Evolutionary conservation across 2,888 invertebrate genomes (phyloP).

Genomic region (Hesperia comma): DNA sequence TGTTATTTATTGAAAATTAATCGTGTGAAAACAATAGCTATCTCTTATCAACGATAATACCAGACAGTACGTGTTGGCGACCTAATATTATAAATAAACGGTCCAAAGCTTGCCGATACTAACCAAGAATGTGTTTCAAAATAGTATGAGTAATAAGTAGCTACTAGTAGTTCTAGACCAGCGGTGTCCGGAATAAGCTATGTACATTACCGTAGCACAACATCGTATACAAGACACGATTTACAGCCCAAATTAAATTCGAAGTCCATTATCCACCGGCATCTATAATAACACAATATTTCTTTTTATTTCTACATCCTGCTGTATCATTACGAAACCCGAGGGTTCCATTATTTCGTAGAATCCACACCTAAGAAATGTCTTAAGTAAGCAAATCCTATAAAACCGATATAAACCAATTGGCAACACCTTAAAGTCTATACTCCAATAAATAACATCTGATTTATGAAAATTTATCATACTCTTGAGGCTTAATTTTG

Average conservation of each 20-base stretch:
- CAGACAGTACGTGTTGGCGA: slow-evolving; percentile 33
- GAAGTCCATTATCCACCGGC: slow-evolving; percentile 41
- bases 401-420: slow-evolving; percentile 76
- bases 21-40: slow-evolving; percentile 64
- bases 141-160: slow-evolving; percentile 34
- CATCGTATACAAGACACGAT: slow-evolving; percentile 31
- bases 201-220: slow-evolving; percentile 24
- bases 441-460: slow-evolving; percentile 80
- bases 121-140: slow-evolving; percentile 30
- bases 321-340: slow-evolving; percentile 45
- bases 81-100: slow-evolving; percentile 47
- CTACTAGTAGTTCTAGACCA: slow-evolving; percentile 9
- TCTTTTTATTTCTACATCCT: slow-evolving; percentile 43
- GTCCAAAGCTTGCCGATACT: slow-evolving; percentile 18
- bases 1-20: slow-evolving; percentile 74
- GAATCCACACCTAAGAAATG: slow-evolving; percentile 59
- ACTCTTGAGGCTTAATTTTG: slow-evolving; percentile 83
- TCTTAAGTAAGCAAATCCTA: slow-evolving; percentile 61
- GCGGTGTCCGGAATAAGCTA: slow-evolving; percentile 29
- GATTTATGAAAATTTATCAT: slow-evolving; percentile 84
- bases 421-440: slow-evolving; percentile 79
- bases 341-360: slow-evolving; percentile 66
- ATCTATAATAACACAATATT: slow-evolving; percentile 48
- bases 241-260: slow-evolving; percentile 38
- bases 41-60: slow-evolving; percentile 47